Percentiles rank a stretch among this genome's conserved stretches.
Evolutionary conservation across 1,140 invertebrate species (phyloP).

Genomic region (Drosophila bocki): DNA sequence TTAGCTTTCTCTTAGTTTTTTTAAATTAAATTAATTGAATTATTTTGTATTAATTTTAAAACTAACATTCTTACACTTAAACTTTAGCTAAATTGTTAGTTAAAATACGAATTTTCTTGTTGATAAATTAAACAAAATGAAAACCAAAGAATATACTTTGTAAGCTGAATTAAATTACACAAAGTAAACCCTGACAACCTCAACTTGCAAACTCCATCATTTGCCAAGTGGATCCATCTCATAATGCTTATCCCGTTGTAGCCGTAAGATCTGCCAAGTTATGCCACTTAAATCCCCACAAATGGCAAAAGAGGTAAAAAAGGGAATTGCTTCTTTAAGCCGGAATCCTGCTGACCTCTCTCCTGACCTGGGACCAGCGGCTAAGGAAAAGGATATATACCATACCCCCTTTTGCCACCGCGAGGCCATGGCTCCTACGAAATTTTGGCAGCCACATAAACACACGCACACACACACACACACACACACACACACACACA

Average conservation of each 20-base stretch:
- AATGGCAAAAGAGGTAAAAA: slow-evolving; percentile 6
- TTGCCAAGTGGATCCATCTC: background rate
- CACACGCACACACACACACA: background rate
- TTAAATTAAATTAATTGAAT: too few relatives aligned
- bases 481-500: background rate
- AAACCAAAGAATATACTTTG: too few relatives aligned
- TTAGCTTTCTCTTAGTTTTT: too few relatives aligned
- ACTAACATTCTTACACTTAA: too few relatives aligned
- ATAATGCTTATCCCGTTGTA: background rate
- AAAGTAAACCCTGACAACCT: background rate
- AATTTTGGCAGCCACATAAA: slow-evolving; percentile 13
- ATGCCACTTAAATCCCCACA: slow-evolving; percentile 23
- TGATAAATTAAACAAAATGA: background rate
- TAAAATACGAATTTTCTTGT: too few relatives aligned
- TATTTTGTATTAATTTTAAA: too few relatives aligned
- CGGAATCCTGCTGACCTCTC: slow-evolving; percentile 13
- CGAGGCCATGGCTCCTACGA: slow-evolving; percentile 1
- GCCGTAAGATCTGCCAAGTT: slow-evolving; percentile 1
- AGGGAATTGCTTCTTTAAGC: slow-evolving; percentile 31
- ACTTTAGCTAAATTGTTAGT: too few relatives aligned
- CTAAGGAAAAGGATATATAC: slow-evolving; percentile 22
- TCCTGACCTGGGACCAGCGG: slow-evolving; percentile 31
- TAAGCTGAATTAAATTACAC: background rate
- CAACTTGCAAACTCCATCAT: background rate
- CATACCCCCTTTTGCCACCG: background rate